Evolutionary conservation across 2,888 invertebrate species (phyloP), one percentile per base, ranked within the genome.

Genomic region (Bellardia pandia): DNA sequence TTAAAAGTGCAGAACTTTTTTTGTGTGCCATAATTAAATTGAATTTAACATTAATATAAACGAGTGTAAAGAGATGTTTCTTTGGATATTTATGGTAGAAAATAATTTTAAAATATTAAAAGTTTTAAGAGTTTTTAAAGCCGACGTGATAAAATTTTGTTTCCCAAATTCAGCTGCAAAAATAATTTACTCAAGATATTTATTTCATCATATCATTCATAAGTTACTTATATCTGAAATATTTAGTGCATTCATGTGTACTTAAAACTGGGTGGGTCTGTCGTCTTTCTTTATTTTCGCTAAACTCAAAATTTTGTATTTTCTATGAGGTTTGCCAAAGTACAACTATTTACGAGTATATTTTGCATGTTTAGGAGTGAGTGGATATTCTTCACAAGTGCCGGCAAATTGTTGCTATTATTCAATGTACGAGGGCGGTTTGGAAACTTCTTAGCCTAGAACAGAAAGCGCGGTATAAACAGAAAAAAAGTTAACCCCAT

Each of bases 181-280:
- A 23, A 23, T 23, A 23, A 23, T 23, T 23, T 23, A 23, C 23
- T 23, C 0, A 23, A 23, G 1, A 23, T 23, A 23, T 23, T 23
- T 23, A 23, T 23, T 23, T n/a, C n/a, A n/a, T n/a, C n/a, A n/a
- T n/a, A n/a, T n/a, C n/a, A n/a, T n/a, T n/a, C n/a, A n/a, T n/a
- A n/a, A n/a, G n/a, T n/a, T n/a, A n/a, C n/a, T n/a, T n/a, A 33
- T 33, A 33, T 33, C 3, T 33, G 33, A 33, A 33, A 3, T 33
- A 33, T 53, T 37, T 16, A 76, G 76, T 64, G 76, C 64, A 76
- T 64, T 11, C 76, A 76, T 76, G 76, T 76, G 76, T 64, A 76
- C 64, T 64, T 13, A 53, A 76, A 48, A 62, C 37, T 62, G 40
- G 40, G 64, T 76, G 75, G 37, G 8, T 75, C 62, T 37, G 37